Percentiles rank a stretch among this genome's conserved stretches.
These are phyloP conservation scores for Furcifer pardalis DNA, from an alignment of 2,797 vertebrate genomes.

Conservation along the genomic window DNA sequence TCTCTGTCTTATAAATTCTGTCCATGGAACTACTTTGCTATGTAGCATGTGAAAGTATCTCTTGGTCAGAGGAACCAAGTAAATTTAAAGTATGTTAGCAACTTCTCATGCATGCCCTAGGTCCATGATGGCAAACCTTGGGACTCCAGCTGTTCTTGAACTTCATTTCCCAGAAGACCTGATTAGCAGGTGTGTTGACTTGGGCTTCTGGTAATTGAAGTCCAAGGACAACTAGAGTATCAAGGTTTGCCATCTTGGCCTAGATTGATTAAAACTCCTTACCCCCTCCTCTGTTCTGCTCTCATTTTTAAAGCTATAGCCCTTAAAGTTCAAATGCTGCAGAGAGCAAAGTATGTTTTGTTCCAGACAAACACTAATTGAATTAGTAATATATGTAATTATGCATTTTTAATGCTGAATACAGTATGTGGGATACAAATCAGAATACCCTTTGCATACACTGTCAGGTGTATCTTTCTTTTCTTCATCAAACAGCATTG, in stretches of 20 bases:
- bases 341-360: constrained; percentile 34
- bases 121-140: too few relatives aligned
- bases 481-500: neutral
- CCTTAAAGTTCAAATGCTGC: constrained; percentile 20
- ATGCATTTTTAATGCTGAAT: constrained; percentile 11
- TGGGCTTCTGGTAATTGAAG: too few relatives aligned
- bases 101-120: too few relatives aligned
- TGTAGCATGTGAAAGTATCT: neutral
- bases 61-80: neutral
- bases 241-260: neutral
- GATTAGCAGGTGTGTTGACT: too few relatives aligned
- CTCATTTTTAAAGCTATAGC: constrained; percentile 30
- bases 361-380: constrained; percentile 46
- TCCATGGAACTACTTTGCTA: neutral
- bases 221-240: too few relatives aligned
- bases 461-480: neutral
- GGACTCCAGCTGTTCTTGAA: too few relatives aligned
- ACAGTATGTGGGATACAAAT: neutral
- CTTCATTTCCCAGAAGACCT: too few relatives aligned
- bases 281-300: neutral
- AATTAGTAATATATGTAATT: constrained; percentile 39
- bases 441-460: neutral
- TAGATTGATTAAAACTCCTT: neutral
- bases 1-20: neutral
- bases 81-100: too few relatives aligned